These are phyloP conservation scores for Resseliella maxima DNA, from an alignment of 2,888 invertebrate species.

Conservation along the genomic window DNA sequence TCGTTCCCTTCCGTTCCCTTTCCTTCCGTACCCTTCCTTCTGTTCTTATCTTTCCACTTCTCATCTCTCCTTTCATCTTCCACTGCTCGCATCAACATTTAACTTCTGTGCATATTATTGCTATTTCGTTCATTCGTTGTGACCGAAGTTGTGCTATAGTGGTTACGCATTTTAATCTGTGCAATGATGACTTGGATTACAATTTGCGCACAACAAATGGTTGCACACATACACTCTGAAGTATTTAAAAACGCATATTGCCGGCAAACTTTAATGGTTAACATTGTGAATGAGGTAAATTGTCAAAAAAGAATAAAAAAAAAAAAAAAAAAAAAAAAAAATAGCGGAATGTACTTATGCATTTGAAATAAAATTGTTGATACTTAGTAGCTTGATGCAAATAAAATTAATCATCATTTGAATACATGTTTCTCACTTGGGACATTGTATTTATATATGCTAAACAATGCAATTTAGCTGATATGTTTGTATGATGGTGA, in stretches of 20 bases:
- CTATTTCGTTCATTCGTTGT: too few relatives aligned
- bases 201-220: neutral
- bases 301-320: too few relatives aligned
- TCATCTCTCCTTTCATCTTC: neutral
- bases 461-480: neutral
- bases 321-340: too few relatives aligned
- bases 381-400: neutral
- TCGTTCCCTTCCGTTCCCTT: too few relatives aligned
- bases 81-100: too few relatives aligned
- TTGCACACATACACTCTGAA: neutral
- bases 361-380: neutral
- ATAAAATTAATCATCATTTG: constrained; percentile 37
- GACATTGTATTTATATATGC: neutral
- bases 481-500: too few relatives aligned
- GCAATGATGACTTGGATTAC: neutral
- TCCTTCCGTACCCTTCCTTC: too few relatives aligned
- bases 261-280: neutral
- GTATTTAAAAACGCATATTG: neutral
- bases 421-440: neutral
- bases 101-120: too few relatives aligned
- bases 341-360: neutral
- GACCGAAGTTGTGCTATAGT: neutral
- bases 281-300: too few relatives aligned
- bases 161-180: constrained; percentile 12
- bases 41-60: neutral